Evolutionary conservation across 1,140 invertebrate genomes (phyloP), one percentile per base, ranked within the genome.

Genomic region (Steinernema khuongi): DNA sequence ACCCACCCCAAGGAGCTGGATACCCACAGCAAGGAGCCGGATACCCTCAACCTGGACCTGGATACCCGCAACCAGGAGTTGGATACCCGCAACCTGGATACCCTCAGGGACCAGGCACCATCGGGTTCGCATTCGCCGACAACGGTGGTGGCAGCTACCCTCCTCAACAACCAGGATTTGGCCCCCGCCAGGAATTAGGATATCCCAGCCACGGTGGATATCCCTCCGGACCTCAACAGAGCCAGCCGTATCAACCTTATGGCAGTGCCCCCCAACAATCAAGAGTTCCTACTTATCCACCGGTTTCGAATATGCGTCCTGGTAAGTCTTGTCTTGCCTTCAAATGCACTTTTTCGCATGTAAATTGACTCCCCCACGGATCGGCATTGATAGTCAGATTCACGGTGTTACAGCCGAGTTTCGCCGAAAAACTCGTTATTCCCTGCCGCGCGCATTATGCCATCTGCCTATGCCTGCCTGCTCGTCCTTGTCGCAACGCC

Each of bases 111-210:
- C 11, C 36, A 7, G 50, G 50, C 7, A 22, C 4, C 50, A 60
- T 60, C 7, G 50, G 50, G 19, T 60, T 60, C 50, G 50, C 22
- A 4, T 11, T 60, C 26, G 14, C 50, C 29, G 31, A 26, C 29
- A 60, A 68, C 4, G 43, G 26, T 33, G 29, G 50, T 32, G 71
- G 50, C 72, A n/a, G n/a, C n/a, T n/a, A n/a, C n/a, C 67, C 30
- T 74, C 31, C n/a, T 74, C 72, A 28, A 30, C 72, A 74, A 43
- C 22, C 31, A 19, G 74, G 70, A 60, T 71, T 68, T 0, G 72
- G 69, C 32, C 72, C 50, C 32, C 36, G 41, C 66, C 74, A 36
- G n/a, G 68, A 60, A 26, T 67, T 60, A 26, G 74, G 74, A 29
- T 74, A 72, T 26, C 29, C 31, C 70, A 69, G 33, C 41, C 72